These are phyloP conservation scores for Beroe forskalii DNA, from an alignment of 37 sponge, comb jelly and placozoan species.

Conservation along the genomic window DNA sequence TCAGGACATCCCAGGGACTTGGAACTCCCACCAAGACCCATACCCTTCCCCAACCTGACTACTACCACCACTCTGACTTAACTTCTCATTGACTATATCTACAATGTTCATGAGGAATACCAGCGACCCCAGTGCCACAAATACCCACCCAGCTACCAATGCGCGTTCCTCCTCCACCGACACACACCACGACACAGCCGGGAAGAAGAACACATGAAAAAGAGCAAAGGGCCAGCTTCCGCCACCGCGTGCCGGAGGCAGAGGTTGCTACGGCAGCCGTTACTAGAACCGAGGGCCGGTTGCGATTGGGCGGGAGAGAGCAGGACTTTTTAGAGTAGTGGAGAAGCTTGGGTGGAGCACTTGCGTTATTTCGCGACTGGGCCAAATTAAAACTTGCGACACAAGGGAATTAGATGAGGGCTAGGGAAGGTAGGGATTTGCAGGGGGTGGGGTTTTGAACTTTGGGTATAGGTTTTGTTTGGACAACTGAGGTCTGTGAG, in stretches of 20 bases:
- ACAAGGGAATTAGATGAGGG: not conserved
- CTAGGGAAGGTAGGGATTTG: not conserved
- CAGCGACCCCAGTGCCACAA: not conserved
- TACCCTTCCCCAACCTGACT: not conserved
- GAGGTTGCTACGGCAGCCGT: not conserved
- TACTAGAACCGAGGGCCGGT: not conserved
- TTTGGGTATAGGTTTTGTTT: no score
- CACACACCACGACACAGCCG: not conserved
- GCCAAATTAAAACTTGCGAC: not conserved
- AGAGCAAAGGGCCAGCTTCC: not conserved
- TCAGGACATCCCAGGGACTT: no score
- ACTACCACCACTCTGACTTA: not conserved
- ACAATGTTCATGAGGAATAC: slow-evolving; percentile 16
- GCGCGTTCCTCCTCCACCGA: not conserved
- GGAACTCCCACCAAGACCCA: not conserved
- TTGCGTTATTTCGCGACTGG: not conserved
- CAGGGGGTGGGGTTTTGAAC: not conserved
- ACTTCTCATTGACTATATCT: not conserved
- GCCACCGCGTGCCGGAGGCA: not conserved
- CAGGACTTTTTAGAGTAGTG: not conserved
- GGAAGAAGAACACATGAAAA: slow-evolving; percentile 1
- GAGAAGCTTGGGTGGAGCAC: not conserved
- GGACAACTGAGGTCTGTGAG: no score
- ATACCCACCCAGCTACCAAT: not conserved
- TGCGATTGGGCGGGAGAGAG: not conserved